These are phyloP conservation scores for Trachelipus rathkii DNA, from an alignment of 1,140 invertebrate genomes.

Conservation along the genomic window DNA sequence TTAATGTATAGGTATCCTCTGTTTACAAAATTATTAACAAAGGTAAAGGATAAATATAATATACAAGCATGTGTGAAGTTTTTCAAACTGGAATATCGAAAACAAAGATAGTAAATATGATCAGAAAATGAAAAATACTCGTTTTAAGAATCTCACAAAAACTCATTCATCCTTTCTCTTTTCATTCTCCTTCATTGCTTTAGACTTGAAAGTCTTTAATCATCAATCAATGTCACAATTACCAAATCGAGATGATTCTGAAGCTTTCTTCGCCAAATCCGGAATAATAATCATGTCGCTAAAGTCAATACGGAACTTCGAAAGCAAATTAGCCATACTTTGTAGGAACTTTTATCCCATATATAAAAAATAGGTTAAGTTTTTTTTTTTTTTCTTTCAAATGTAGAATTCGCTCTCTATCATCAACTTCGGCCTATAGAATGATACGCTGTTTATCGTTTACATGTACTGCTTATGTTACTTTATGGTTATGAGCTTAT, in stretches of 20 bases:
- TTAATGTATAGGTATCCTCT: too few relatives aligned
- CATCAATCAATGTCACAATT: constrained; percentile 73
- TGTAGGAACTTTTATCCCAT: constrained; percentile 45
- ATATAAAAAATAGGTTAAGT: constrained; percentile 32
- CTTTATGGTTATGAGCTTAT: too few relatives aligned
- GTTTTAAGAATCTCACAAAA: constrained; percentile 47
- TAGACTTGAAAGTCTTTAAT: constrained; percentile 64
- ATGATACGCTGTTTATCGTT: too few relatives aligned
- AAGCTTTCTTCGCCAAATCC: constrained; percentile 63
- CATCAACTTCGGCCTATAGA: too few relatives aligned
- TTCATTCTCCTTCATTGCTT: constrained; percentile 47
- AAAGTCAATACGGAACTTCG: constrained; percentile 95
- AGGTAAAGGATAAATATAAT: too few relatives aligned
- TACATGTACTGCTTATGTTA: too few relatives aligned
- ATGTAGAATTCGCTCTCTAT: too few relatives aligned
- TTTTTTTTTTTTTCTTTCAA: too few relatives aligned
- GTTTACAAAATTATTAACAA: too few relatives aligned
- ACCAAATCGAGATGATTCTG: constrained; percentile 52
- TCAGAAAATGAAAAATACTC: not conserved
- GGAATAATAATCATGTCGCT: constrained; percentile 82
- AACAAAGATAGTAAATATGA: not conserved
- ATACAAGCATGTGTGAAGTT: too few relatives aligned
- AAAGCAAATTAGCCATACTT: constrained; percentile 90
- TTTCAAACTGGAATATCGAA: not conserved
- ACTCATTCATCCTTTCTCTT: constrained; percentile 56